Conservation (phyloP, 2,797 vertebrate genomes). For the Pyrocephalus nanus region DNA sequence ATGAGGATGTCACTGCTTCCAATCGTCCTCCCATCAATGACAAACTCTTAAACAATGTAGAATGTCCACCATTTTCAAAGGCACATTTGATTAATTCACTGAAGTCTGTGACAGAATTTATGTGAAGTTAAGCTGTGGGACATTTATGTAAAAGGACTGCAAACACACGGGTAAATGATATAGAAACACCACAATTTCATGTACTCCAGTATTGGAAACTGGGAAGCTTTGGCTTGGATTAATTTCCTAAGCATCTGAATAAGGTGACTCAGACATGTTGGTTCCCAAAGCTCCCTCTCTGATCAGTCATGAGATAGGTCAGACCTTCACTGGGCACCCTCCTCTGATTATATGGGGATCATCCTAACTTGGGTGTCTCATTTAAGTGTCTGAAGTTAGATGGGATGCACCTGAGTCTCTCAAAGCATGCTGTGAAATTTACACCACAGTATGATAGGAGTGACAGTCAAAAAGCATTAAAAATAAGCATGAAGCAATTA, state of each 20-base stretch:
- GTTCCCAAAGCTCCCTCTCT: neutral
- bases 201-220: neutral
- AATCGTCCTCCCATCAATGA: neutral
- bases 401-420: neutral
- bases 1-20: neutral
- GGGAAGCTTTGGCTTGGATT: neutral
- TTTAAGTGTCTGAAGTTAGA: neutral
- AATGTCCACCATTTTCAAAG: neutral
- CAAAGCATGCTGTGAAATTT: neutral
- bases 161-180: neutral
- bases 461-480: neutral
- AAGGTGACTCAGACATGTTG: neutral
- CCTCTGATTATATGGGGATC: neutral
- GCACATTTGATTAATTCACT: neutral
- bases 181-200: neutral
- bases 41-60: neutral
- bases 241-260: neutral
- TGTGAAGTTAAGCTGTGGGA: neutral
- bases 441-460: neutral
- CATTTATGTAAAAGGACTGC: neutral
- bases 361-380: neutral
- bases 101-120: neutral
- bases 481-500: neutral
- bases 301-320: neutral
- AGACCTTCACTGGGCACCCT: neutral